phyloP scores from a whole-genome alignment of 2,888 invertebrate species.

The Mellilla xanthometata region DNA sequence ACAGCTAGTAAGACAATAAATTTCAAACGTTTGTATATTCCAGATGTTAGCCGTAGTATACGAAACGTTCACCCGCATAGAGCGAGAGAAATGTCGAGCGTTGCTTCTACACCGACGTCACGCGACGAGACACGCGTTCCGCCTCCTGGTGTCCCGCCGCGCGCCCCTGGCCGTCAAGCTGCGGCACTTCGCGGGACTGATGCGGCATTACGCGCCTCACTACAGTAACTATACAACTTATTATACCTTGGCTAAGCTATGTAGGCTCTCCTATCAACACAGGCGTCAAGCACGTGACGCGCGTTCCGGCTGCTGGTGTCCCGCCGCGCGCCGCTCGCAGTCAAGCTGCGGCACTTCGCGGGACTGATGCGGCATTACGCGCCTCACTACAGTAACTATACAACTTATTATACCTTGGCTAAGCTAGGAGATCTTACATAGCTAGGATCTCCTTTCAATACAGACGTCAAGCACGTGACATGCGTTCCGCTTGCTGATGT shows the following conservation, averaged over 20 bases:
- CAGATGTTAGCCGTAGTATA: conserved; percentile 95
- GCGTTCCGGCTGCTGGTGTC: conserved; percentile 92
- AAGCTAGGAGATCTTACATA: too few relatives aligned
- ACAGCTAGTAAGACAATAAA: too few relatives aligned
- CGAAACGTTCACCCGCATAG: conserved; percentile 93
- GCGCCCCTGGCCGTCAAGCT: conserved; percentile 86
- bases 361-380: conserved; percentile 91
- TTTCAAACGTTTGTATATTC: conserved; percentile 24
- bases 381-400: conserved; percentile 85
- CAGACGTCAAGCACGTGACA: conserved; percentile 91
- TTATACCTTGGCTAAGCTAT: too few relatives aligned
- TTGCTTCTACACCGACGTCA: conserved; percentile 90
- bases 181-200: conserved; percentile 90
- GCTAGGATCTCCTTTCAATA: too few relatives aligned
- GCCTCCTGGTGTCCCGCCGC: conserved; percentile 89
- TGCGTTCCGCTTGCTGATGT: conserved; percentile 91
- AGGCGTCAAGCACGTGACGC: conserved; percentile 91
- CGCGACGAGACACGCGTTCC: conserved; percentile 91
- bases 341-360: conserved; percentile 88
- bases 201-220: conserved; percentile 89
- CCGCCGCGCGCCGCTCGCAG: conserved; percentile 86
- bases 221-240: too few relatives aligned
- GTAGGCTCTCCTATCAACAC: too few relatives aligned
- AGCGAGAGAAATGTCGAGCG: conserved; percentile 93
- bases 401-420: too few relatives aligned